Evolutionary conservation across 2,113 vertebrate species (phyloP).

Genomic region (Enhydra lutris): DNA sequence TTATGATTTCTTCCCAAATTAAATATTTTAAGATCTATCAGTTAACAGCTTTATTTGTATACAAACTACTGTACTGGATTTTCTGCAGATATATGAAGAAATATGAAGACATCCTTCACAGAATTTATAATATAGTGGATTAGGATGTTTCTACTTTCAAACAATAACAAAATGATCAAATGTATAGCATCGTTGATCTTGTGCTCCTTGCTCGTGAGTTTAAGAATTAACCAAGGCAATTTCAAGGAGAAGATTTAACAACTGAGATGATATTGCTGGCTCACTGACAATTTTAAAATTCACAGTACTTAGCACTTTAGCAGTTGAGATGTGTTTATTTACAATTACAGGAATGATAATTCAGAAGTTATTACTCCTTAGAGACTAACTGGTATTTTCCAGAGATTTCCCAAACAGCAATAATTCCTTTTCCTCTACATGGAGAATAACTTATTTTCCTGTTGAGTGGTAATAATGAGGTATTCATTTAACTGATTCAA

Average conservation of each 20-base stretch:
- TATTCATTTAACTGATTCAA: background rate
- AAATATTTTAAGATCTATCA: background rate
- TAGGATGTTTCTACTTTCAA: background rate
- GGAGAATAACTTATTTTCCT: background rate
- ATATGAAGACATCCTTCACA: background rate
- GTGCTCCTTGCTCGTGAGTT: background rate
- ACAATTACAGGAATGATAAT: background rate
- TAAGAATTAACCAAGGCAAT: background rate
- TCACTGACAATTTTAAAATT: background rate
- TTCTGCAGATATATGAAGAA: background rate
- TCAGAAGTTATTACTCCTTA: background rate
- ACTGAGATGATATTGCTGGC: background rate
- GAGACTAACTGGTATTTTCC: background rate
- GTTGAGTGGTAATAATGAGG: background rate
- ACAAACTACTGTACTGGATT: background rate
- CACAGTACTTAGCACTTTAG: background rate
- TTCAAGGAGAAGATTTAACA: background rate
- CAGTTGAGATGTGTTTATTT: background rate
- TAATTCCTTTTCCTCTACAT: background rate
- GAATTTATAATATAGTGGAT: background rate
- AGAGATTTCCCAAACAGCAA: background rate
- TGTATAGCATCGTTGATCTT: background rate
- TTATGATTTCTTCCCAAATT: background rate
- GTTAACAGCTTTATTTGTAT: background rate
- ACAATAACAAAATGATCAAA: background rate